Base-by-base conservation (phyloP, 2,797 vertebrate species). In the Melanotaenia trifasciata region DNA sequence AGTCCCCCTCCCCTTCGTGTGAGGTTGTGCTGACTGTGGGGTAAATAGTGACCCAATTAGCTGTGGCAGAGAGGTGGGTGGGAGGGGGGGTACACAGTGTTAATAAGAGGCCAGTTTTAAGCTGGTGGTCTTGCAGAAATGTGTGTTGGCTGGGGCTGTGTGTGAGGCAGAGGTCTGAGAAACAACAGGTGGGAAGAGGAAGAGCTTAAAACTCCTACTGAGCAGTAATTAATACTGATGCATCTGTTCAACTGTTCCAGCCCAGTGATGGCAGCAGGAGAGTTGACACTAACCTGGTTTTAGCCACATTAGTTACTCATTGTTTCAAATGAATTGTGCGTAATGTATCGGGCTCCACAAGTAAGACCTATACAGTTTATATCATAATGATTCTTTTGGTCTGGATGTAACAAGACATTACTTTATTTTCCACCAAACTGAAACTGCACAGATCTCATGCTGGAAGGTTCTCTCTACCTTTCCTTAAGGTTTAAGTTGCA, bases 31-130 rank as follows among this genome's bases (percentile, higher is more conserved):
- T 90, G 83, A 88, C 90, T 90, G 79, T 83, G 78, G 88, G 87
- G 82, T 91, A 84, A 90, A 90, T 78, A 81, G 87, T 92, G 91
- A 92, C 92, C 93, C 90, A 93, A 91, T 92, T 93, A 92, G 79
- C 75, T 72, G 53, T 83, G 81, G 67, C 83, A 75, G 80, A 64
- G 72, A 75, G 56, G 66, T 47, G 53, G 36, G 1, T 2, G 28
- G 12, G 20, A 1, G 20, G 28, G 65, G 65, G 59, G 3, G 53
- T 62, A 1, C 58, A 47, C 38, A 53, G 81, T 74, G 88, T 81
- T 87, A 92, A 88, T 86, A 79, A 87, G 83, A 59, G 89, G 84
- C 62, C 79, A 76, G 77, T 80, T 83, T 85, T 88, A 90, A 84
- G 76, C 79, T 84, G 83, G 91, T 90, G 90, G 86, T 89, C 85